Conservation (phyloP, 92 coral and sea anemone genomes). For the Zoanthus sociatus region DNA sequence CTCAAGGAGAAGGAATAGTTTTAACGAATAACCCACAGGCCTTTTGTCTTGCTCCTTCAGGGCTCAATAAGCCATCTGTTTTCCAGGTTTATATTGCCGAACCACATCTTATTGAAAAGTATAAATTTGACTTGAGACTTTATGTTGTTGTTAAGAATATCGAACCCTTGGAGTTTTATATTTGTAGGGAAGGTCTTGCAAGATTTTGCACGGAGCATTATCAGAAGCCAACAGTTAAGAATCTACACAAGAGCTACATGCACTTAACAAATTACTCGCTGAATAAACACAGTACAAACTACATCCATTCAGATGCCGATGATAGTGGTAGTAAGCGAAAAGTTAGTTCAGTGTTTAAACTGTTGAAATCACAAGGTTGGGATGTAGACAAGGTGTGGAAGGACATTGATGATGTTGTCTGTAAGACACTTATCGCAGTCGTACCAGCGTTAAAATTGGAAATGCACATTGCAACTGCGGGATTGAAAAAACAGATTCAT, state of each 20-base stretch:
- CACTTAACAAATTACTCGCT: slow-evolving; percentile 89
- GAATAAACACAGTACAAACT: slow-evolving; percentile 79
- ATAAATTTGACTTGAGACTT: slow-evolving; percentile 85
- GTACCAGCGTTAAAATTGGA: slow-evolving; percentile 75
- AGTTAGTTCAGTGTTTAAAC: slow-evolving; percentile 83
- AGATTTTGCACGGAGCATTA: slow-evolving; percentile 86
- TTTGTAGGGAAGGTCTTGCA: slow-evolving; percentile 92
- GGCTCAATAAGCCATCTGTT: slow-evolving; percentile 70
- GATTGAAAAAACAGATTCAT: slow-evolving; percentile 67
- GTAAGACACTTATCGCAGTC: slow-evolving; percentile 83
- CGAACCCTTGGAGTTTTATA: slow-evolving; percentile 80
- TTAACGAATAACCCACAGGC: slow-evolving; percentile 75
- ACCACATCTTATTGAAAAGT: slow-evolving; percentile 79
- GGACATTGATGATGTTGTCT: slow-evolving; percentile 74
- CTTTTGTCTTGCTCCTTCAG: slow-evolving; percentile 63
- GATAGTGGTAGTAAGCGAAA: slow-evolving; percentile 89
- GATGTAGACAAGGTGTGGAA: slow-evolving; percentile 72
- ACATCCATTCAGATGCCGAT: slow-evolving; percentile 79
- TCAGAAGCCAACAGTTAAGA: slow-evolving; percentile 75
- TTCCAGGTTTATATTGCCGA: slow-evolving; percentile 79
- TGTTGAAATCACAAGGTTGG: slow-evolving; percentile 69
- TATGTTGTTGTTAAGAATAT: slow-evolving; percentile 82
- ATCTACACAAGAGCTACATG: slow-evolving; percentile 79
- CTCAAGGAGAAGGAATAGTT: slow-evolving; percentile 89
- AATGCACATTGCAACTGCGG: slow-evolving; percentile 65